Conservation (phyloP, 2,113 vertebrate genomes). For the Laticauda laticaudata region DNA sequence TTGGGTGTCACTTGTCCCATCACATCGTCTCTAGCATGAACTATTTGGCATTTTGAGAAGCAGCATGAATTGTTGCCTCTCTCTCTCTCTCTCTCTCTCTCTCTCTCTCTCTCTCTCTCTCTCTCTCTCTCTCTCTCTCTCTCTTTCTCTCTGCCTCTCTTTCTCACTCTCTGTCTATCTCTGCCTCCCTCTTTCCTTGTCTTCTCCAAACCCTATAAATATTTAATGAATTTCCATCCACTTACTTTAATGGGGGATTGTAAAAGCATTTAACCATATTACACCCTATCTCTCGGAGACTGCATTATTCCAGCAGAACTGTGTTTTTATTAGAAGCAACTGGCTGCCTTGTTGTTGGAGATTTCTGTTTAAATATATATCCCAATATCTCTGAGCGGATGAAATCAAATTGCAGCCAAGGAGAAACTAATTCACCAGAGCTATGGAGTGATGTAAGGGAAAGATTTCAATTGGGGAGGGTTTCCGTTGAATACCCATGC, state of each 20-base stretch:
- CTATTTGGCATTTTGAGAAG: conserved; percentile 60
- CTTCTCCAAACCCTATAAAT: conserved; percentile 73
- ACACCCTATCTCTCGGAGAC: conserved; percentile 68
- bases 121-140: rapidly evolving
- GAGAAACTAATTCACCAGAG: conserved; percentile 1
- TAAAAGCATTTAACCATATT: conserved; percentile 81
- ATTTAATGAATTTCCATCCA: conserved; percentile 80
- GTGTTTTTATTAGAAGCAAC: conserved; percentile 68
- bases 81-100: rapidly evolving
- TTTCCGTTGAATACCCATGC: conserved; percentile 15
- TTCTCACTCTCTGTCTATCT: background rate
- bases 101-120: rapidly evolving
- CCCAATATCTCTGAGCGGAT: conserved; percentile 31
- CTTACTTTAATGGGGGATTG: conserved; percentile 76
- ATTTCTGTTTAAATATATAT: conserved; percentile 54
- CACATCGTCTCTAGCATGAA: conserved; percentile 42
- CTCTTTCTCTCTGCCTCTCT: rapidly evolving
- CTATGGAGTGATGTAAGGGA: background rate
- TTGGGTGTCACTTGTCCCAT: background rate
- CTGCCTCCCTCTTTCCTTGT: background rate
- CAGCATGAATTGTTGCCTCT: conserved; percentile 55
- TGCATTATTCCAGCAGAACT: conserved; percentile 71
- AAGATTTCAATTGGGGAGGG: conserved; percentile 26
- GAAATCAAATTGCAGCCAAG: conserved; percentile 31
- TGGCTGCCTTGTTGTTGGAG: conserved; percentile 36